Evolutionary conservation across 2,797 vertebrate genomes (phyloP).

Genomic region (Leuciscus waleckii): DNA sequence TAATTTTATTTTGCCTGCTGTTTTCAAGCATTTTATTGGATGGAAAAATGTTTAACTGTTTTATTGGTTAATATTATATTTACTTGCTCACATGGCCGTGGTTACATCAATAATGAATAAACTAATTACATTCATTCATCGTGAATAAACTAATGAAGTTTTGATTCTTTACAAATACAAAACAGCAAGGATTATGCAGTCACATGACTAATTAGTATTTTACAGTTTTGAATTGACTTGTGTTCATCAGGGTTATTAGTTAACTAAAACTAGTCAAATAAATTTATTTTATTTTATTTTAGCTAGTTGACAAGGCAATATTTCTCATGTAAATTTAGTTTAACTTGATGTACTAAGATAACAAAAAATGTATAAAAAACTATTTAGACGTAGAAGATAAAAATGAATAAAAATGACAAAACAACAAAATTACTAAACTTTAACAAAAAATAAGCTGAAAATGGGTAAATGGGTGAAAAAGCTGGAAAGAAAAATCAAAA

Average conservation of each 20-base stretch:
- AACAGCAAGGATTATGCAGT: neutral
- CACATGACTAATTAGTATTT: neutral
- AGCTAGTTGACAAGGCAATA: too few species aligned
- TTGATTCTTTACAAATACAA: neutral
- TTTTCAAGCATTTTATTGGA: neutral
- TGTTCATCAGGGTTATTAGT: neutral
- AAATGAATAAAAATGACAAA: neutral
- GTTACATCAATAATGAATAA: neutral
- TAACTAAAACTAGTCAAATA: too few species aligned
- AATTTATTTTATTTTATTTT: too few species aligned
- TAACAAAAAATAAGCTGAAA: neutral
- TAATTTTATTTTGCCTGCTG: neutral
- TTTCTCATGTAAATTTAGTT: too few species aligned
- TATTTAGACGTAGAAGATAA: neutral
- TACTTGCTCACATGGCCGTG: neutral
- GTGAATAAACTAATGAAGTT: neutral
- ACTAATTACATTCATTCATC: neutral
- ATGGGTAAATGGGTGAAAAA: neutral
- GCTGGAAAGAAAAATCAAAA: neutral
- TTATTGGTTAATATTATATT: neutral
- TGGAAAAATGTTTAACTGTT: neutral
- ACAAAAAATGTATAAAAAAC: neutral
- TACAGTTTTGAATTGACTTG: neutral
- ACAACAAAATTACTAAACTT: neutral
- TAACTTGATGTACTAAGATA: neutral